Base-by-base conservation (phyloP, 2,888 invertebrate genomes). In the Azorinus chamasolen region DNA sequence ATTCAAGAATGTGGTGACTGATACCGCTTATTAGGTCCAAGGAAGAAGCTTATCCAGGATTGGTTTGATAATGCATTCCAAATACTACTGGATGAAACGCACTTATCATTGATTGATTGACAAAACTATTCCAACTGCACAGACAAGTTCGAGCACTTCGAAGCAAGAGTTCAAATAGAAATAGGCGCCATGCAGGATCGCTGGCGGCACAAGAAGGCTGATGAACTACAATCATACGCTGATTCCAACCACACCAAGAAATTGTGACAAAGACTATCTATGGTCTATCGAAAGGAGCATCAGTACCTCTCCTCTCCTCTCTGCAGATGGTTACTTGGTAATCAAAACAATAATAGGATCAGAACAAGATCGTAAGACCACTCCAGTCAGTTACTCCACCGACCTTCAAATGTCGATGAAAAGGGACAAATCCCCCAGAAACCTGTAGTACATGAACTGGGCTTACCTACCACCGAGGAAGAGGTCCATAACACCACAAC, bases 231-330 rank as follows among this genome's bases (percentile, higher is more conserved):
- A 8, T 18, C 48, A 12, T 48, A 48, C 18, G 18, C 48, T 16
- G 16, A 48, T 16, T 16, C 6, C 48, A 48, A 16, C 18, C 10
- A 48, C 18, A 16, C 18, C 18, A 16, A 48, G 18, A 48, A 18
- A 18, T 18, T 48, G 10, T 48, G 10, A 48, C 48, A 12, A 48
- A 48, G 18, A 18, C 12, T 48, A 48, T 48, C 10, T 48, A 18
- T 48, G 48, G 12, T 18, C 48, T n/a, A n/a, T n/a, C 48, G 6
- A 48, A 16, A 48, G 18, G 18, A 18, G 48, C 48, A 48, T 48
- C 48, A 48, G 48, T 18, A 48, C 48, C 48, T 48, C 48, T 48
- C 48, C 12, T 48, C 48, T 48, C n/a, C n/a, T n/a, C n/a, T n/a
- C n/a, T n/a, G n/a, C n/a, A n/a, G n/a, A n/a, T n/a, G n/a, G n/a